A percentile compares a stretch with the other conserved stretches of the same genome.
Conservation (phyloP, 2,888 invertebrate species). For the Exephanes ischioxanthus region DNA sequence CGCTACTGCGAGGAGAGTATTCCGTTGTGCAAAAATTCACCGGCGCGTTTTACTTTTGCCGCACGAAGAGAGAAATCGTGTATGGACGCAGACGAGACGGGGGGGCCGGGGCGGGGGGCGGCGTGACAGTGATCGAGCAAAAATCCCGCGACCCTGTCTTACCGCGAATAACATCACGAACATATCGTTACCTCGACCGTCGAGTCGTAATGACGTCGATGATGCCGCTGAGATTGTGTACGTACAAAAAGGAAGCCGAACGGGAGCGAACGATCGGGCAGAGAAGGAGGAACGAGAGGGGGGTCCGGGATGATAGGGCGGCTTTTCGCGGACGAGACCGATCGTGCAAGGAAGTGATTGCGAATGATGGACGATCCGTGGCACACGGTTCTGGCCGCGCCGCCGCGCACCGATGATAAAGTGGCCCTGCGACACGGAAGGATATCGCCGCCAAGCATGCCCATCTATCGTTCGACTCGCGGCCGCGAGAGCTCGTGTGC, state of each 20-base stretch:
- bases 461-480: slow-evolving; percentile 76
- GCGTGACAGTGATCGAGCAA: slow-evolving; percentile 61
- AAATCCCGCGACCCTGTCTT: slow-evolving; percentile 52
- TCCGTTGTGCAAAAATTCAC: slow-evolving; percentile 23
- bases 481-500: slow-evolving; percentile 27
- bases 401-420: slow-evolving; percentile 77
- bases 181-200: slow-evolving; percentile 54
- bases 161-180: slow-evolving; percentile 50
- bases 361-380: slow-evolving; percentile 81
- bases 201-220: slow-evolving; percentile 25
- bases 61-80: slow-evolving; percentile 22
- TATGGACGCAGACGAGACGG: background rate
- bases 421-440: slow-evolving; percentile 78
- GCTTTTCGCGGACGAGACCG: slow-evolving; percentile 70
- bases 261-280: slow-evolving; percentile 32
- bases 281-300: slow-evolving; percentile 45
- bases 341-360: slow-evolving; percentile 81
- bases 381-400: slow-evolving; percentile 64
- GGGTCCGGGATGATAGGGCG: slow-evolving; percentile 23
- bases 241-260: slow-evolving; percentile 22
- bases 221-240: slow-evolving; percentile 37
- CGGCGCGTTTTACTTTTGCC: slow-evolving; percentile 1
- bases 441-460: slow-evolving; percentile 79
- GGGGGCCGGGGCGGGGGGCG: background rate
- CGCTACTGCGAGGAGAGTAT: slow-evolving; percentile 12